Conservation (phyloP, 2,797 vertebrate genomes). For the Coluber constrictor region DNA sequence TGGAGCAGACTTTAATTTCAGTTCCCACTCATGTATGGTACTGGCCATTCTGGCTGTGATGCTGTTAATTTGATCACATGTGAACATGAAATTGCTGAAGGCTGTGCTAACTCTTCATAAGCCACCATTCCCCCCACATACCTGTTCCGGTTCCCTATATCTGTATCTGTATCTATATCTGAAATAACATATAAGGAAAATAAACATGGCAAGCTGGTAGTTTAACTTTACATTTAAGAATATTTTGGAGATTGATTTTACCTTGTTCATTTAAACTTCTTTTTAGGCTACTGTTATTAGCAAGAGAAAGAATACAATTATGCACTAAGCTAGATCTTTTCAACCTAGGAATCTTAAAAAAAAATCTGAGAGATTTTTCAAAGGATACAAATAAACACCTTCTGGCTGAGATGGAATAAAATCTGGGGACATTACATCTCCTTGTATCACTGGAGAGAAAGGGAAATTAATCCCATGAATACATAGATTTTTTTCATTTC, state of each 20-base stretch:
- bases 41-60: background rate
- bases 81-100: background rate
- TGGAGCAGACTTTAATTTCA: background rate
- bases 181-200: conserved; percentile 58
- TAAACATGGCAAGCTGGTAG: conserved; percentile 6
- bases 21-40: background rate
- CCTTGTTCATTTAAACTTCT: background rate
- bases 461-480: background rate
- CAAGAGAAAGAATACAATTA: background rate
- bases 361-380: background rate
- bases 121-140: conserved; percentile 50
- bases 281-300: background rate
- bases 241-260: background rate
- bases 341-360: background rate
- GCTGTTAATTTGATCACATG: background rate
- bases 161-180: conserved; percentile 80
- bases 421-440: conserved; percentile 91
- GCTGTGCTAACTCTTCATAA: background rate
- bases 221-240: background rate
- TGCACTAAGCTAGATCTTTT: background rate
- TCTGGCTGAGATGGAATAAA: conserved; percentile 90
- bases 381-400: conserved; percentile 95
- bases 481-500: background rate
- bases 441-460: conserved; percentile 84
- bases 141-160: conserved; percentile 85